Percentiles rank a stretch among this genome's conserved stretches.
These are phyloP conservation scores for Felis chaus DNA, from an alignment of 2,113 vertebrate species.

Conservation along the genomic window DNA sequence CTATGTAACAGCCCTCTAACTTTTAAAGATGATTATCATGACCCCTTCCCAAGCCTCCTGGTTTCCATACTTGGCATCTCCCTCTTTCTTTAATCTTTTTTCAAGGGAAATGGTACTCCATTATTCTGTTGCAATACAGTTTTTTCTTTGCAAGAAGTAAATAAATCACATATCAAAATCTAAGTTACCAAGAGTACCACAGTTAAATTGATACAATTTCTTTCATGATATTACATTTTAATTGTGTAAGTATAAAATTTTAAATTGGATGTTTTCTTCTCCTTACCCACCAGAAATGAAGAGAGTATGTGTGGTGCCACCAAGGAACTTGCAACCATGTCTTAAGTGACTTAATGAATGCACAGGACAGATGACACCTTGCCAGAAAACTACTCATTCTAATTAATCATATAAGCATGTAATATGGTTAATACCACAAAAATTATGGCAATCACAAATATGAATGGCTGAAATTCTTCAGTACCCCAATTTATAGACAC, in stretches of 20 bases:
- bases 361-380: neutral
- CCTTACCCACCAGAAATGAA: neutral
- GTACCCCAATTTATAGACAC: neutral
- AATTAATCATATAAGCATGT: neutral
- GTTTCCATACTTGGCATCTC: neutral
- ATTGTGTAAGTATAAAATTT: neutral
- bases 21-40: slow-evolving; percentile 12
- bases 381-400: neutral
- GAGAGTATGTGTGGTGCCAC: neutral
- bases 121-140: neutral
- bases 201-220: neutral
- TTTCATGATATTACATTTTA: slow-evolving; percentile 5
- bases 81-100: slow-evolving; percentile 25
- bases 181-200: neutral
- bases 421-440: neutral
- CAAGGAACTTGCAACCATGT: neutral
- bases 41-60: neutral
- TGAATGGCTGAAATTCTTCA: neutral
- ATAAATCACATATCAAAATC: neutral
- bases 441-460: neutral
- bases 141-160: neutral
- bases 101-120: neutral
- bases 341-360: neutral
- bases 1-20: slow-evolving; percentile 37
- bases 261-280: neutral